Evolutionary conservation across 1,140 invertebrate genomes (phyloP).

Genomic region (Neomicropteryx cornuta): DNA sequence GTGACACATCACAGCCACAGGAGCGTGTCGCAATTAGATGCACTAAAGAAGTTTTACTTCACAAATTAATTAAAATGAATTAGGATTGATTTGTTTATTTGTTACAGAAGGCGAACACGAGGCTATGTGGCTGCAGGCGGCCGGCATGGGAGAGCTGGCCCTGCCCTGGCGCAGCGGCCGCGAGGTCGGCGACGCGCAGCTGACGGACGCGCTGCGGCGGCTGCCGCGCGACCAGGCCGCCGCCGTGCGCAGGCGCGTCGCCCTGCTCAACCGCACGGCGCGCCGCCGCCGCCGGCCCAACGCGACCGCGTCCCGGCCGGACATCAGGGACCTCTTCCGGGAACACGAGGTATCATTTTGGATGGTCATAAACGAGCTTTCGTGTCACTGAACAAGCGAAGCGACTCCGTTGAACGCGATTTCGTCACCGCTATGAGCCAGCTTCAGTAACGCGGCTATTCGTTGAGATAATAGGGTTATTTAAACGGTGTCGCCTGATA

Average conservation of each 20-base stretch:
- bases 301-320: constrained; percentile 42
- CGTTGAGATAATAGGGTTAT: too few species aligned
- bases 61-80: too few species aligned
- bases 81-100: constrained; percentile 12
- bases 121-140: constrained; percentile 37
- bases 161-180: constrained; percentile 34
- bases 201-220: constrained; percentile 33
- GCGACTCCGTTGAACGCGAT: too few species aligned
- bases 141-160: constrained; percentile 33
- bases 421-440: too few species aligned
- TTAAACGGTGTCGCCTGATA: too few species aligned
- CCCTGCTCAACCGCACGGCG: constrained; percentile 66
- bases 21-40: too few species aligned
- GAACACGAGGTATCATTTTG: constrained; percentile 71
- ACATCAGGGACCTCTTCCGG: constrained; percentile 68
- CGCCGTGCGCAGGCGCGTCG: constrained; percentile 62
- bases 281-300: constrained; percentile 50
- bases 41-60: too few species aligned
- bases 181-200: constrained; percentile 36
- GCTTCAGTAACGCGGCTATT: too few species aligned
- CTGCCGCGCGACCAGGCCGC: constrained; percentile 56
- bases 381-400: too few species aligned
- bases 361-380: too few species aligned
- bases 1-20: too few species aligned
- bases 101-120: constrained; percentile 38